These are phyloP conservation scores for Machaerirhynchus nigripectus DNA, from an alignment of 2,113 vertebrate genomes.

Conservation along the genomic window DNA sequence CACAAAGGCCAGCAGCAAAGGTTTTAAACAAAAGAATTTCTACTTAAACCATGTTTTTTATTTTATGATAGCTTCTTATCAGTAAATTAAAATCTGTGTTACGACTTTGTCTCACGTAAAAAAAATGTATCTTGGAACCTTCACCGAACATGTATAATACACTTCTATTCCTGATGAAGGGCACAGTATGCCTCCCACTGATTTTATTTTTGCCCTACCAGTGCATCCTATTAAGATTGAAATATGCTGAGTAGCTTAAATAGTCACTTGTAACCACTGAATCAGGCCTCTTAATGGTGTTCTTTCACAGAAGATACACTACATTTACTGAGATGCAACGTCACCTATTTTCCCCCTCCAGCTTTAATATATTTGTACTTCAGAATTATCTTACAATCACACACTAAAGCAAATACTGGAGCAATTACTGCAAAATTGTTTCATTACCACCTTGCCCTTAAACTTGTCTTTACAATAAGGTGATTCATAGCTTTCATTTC, in stretches of 20 bases:
- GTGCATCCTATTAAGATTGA: background rate
- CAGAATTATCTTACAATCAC: background rate
- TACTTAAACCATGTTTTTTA: background rate
- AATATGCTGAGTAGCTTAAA: background rate
- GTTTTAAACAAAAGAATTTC: background rate
- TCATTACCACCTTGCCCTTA: background rate
- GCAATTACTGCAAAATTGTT: background rate
- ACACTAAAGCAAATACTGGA: background rate
- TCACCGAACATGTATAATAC: background rate
- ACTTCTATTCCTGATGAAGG: background rate
- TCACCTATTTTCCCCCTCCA: background rate
- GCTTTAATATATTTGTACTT: background rate
- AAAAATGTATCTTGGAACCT: background rate
- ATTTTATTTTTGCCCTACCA: background rate
- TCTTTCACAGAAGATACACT: background rate
- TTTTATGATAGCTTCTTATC: background rate
- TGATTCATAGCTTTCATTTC: background rate
- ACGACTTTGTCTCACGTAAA: background rate
- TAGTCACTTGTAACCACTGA: background rate
- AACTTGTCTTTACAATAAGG: background rate
- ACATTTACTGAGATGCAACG: background rate
- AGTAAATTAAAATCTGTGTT: background rate
- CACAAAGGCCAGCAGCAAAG: background rate
- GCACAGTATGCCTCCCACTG: background rate
- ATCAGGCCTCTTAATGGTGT: background rate